A percentile compares a stretch with the other conserved stretches of the same genome.
phyloP scores from a whole-genome alignment of 2,113 vertebrate genomes.

The Saccopteryx leptura region DNA sequence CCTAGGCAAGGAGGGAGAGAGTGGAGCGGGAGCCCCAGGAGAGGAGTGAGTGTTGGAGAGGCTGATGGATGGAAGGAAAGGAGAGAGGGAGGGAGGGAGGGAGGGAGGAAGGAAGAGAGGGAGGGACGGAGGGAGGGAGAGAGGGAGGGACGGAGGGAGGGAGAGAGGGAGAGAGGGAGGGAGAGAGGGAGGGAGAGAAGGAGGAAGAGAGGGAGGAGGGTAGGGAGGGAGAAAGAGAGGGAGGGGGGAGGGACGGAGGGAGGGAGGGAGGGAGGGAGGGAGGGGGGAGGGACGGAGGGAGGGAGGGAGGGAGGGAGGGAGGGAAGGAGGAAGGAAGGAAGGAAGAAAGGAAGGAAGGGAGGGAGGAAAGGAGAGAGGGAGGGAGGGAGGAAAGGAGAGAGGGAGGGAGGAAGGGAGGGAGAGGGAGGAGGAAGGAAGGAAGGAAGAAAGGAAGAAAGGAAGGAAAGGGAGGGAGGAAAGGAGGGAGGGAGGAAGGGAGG shows the following conservation, averaged over 20 bases:
- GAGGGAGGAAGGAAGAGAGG: neutral
- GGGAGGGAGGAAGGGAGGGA: neutral
- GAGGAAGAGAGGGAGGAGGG: neutral
- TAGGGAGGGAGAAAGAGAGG: neutral
- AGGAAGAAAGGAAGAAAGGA: fast-evolving
- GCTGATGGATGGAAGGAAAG: neutral
- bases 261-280: neutral
- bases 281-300: neutral
- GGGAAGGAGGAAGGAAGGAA: fast-evolving
- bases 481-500: neutral
- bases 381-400: too few relatives aligned
- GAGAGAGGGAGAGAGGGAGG: neutral
- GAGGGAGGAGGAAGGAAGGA: neutral
- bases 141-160: fast-evolving
- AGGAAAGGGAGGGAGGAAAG: neutral
- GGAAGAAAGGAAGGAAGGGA: neutral
- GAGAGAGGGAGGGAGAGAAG: neutral
- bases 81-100: neutral
- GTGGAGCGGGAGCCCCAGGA: neutral
- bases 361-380: neutral
- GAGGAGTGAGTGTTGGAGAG: neutral
- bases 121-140: neutral
- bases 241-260: too few relatives aligned
- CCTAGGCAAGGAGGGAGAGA: neutral
- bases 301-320: neutral